These are phyloP conservation scores for Neogobius melanostomus DNA, from an alignment of 2,113 vertebrate genomes.

Conservation along the genomic window DNA sequence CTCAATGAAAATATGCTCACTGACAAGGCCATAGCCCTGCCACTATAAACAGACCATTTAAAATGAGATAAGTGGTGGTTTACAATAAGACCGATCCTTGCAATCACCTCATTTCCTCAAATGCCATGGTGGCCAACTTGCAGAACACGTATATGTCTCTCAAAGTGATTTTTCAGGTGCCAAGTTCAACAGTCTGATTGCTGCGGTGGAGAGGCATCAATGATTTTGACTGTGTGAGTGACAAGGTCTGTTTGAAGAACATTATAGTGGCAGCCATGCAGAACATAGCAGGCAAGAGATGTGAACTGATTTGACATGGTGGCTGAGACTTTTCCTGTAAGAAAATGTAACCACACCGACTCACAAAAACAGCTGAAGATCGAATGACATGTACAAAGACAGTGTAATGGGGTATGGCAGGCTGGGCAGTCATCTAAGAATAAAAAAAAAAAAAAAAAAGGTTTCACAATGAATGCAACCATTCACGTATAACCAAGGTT, in stretches of 20 bases:
- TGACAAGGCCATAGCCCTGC: slow-evolving; percentile 27
- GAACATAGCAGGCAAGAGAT: slow-evolving; percentile 34
- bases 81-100: slow-evolving; percentile 61
- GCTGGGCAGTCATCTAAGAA: slow-evolving; percentile 9
- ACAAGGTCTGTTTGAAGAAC: slow-evolving; percentile 38
- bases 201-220: slow-evolving; percentile 35
- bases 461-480: not conserved
- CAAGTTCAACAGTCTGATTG: slow-evolving; percentile 52
- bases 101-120: slow-evolving; percentile 67
- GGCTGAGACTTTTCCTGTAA: slow-evolving; percentile 32
- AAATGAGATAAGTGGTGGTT: slow-evolving; percentile 59
- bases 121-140: slow-evolving; percentile 38
- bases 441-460: slow-evolving; percentile 21
- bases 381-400: slow-evolving; percentile 3
- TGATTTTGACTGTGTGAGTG: slow-evolving; percentile 39
- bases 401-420: slow-evolving; percentile 1
- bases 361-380: slow-evolving; percentile 33
- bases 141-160: slow-evolving; percentile 30
- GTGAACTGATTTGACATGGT: slow-evolving; percentile 48
- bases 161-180: slow-evolving; percentile 54
- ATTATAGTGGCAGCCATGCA: slow-evolving; percentile 33
- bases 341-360: slow-evolving; percentile 25
- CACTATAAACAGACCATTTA: slow-evolving; percentile 37
- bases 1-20: slow-evolving; percentile 31
- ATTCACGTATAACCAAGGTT: not conserved